These are phyloP conservation scores for Pomatorhinus ruficollis DNA, from an alignment of 2,113 vertebrate genomes.

Conservation along the genomic window DNA sequence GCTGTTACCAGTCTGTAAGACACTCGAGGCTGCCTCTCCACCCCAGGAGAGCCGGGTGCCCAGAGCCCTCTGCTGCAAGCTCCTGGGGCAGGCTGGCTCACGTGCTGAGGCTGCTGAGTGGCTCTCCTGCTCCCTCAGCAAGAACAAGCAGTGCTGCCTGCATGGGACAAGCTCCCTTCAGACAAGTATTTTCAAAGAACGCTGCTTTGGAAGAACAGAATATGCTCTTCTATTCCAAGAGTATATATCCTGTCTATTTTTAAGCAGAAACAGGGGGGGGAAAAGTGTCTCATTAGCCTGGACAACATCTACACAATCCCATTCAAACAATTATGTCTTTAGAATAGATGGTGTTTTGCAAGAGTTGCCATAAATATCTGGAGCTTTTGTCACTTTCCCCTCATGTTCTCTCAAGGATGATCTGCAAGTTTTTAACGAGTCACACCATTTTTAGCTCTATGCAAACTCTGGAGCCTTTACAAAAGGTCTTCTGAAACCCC, in stretches of 20 bases:
- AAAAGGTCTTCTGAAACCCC: not conserved
- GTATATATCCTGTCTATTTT: not conserved
- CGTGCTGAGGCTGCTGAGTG: rapidly evolving
- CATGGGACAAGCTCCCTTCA: not conserved
- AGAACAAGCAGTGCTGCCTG: not conserved
- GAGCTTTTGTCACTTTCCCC: not conserved
- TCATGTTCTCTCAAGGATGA: not conserved
- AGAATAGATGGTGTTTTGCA: not conserved
- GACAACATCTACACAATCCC: not conserved
- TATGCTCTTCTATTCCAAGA: not conserved
- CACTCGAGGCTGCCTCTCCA: not conserved
- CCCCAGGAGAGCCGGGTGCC: rapidly evolving
- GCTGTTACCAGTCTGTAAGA: rapidly evolving
- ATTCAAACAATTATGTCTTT: not conserved
- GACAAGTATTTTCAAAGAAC: not conserved
- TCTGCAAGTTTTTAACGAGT: not conserved
- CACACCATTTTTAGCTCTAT: not conserved
- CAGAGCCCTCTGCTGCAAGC: not conserved
- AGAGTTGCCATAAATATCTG: not conserved
- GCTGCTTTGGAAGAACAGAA: not conserved
- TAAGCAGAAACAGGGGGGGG: not conserved
- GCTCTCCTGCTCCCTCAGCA: not conserved
- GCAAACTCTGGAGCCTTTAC: not conserved
- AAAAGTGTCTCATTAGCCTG: not conserved
- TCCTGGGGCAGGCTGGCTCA: not conserved